Evolutionary conservation across 2,888 invertebrate species (phyloP).

Genomic region (Tipula confusa): DNA sequence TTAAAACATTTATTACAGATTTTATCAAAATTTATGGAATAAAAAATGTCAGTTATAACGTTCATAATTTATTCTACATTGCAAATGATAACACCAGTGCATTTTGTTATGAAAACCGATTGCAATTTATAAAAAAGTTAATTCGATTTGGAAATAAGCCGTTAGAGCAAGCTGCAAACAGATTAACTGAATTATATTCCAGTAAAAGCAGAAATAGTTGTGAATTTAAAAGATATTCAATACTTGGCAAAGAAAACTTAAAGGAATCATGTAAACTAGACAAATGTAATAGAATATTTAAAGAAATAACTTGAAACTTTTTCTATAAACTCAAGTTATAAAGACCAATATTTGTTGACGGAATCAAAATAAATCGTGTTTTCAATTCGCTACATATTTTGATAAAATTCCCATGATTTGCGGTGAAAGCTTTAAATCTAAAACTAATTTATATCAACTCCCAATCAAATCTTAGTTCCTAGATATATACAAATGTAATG

Average conservation of each 20-base stretch:
- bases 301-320: slow-evolving; percentile 33
- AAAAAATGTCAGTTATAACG: slow-evolving; percentile 36
- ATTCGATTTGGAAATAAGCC: slow-evolving; percentile 36
- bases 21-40: slow-evolving; percentile 35
- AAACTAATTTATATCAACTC: no score
- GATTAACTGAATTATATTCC: slow-evolving; percentile 32
- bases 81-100: slow-evolving; percentile 35
- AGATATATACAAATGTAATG: slow-evolving; percentile 34
- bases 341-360: background rate
- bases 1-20: slow-evolving; percentile 35
- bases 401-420: no score
- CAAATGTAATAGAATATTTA: slow-evolving; percentile 26
- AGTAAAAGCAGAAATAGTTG: background rate
- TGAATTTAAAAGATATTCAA: background rate
- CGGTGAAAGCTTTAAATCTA: no score
- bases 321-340: background rate
- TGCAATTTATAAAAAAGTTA: no score
- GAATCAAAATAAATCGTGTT: background rate
- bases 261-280: background rate
- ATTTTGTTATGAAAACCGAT: no score
- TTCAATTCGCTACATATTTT: no score
- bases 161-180: slow-evolving; percentile 35
- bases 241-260: background rate
- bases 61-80: slow-evolving; percentile 37
- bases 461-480: no score